These are phyloP conservation scores for Clupea harengus DNA, from an alignment of 2,113 vertebrate species.

Conservation along the genomic window DNA sequence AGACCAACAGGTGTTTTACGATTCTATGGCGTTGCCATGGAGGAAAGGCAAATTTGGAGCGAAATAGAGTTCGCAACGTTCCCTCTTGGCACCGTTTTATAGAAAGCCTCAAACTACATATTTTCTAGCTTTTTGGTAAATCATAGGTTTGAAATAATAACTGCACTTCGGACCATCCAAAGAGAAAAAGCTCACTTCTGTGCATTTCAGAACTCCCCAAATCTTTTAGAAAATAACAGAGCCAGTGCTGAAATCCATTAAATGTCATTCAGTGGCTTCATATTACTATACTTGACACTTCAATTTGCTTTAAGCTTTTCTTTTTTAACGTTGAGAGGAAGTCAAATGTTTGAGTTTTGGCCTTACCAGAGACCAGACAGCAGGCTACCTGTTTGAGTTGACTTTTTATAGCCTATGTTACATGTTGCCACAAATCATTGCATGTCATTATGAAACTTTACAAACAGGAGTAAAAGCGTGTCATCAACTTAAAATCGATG, in stretches of 20 bases:
- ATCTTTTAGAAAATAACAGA: background rate
- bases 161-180: background rate
- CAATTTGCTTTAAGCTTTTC: background rate
- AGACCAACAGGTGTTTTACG: background rate
- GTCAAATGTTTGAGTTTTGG: background rate
- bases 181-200: background rate
- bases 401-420: slow-evolving; percentile 15
- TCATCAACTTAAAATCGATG: background rate
- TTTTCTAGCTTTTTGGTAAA: background rate
- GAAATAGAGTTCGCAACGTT: background rate
- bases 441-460: background rate
- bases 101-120: background rate
- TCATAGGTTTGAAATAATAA: background rate
- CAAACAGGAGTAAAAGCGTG: background rate
- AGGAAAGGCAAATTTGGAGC: background rate
- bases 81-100: background rate
- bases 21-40: background rate
- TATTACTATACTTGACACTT: background rate
- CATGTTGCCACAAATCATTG: slow-evolving; percentile 17
- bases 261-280: background rate
- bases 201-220: background rate
- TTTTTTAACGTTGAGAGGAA: background rate
- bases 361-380: background rate
- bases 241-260: background rate
- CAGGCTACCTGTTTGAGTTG: background rate